phyloP scores from a whole-genome alignment of 2,888 invertebrate species.

The Stenodera caucasica region DNA sequence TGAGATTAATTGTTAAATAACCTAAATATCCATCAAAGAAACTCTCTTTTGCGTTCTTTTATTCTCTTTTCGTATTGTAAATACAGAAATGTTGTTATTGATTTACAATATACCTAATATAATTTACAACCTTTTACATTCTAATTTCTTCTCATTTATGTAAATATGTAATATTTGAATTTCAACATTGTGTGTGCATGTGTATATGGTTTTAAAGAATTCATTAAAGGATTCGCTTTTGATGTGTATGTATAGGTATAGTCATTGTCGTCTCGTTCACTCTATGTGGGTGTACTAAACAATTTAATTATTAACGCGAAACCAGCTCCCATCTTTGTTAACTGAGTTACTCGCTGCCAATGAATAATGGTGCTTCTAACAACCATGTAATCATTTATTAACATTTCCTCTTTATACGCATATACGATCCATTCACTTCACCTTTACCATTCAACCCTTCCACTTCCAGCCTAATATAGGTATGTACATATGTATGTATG shows the following conservation, averaged over 20 bases:
- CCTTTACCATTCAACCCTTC: neutral
- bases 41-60: neutral
- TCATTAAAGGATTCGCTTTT: conserved; percentile 23
- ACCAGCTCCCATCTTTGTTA: conserved; percentile 37
- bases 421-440: conserved; percentile 10
- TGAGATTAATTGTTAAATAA: conserved; percentile 17
- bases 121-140: too few species aligned
- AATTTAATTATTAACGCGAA: conserved; percentile 41
- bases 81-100: too few species aligned
- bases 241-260: too few species aligned
- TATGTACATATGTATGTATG: too few species aligned
- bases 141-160: too few species aligned
- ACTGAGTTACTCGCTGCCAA: conserved; percentile 33
- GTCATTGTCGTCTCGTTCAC: conserved; percentile 34
- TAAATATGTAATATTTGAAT: too few species aligned
- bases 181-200: too few species aligned
- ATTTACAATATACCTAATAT: too few species aligned
- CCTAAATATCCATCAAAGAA: conserved; percentile 3
- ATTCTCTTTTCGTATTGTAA: neutral
- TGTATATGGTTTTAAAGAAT: neutral
- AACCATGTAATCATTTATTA: conserved; percentile 40
- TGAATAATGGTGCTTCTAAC: conserved; percentile 39
- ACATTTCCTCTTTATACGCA: conserved; percentile 32
- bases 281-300: conserved; percentile 29
- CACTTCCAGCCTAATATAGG: too few species aligned